Evolutionary conservation across 23 tunicate species (phyloP).

Genomic region (Clavelina lepadiformis): DNA sequence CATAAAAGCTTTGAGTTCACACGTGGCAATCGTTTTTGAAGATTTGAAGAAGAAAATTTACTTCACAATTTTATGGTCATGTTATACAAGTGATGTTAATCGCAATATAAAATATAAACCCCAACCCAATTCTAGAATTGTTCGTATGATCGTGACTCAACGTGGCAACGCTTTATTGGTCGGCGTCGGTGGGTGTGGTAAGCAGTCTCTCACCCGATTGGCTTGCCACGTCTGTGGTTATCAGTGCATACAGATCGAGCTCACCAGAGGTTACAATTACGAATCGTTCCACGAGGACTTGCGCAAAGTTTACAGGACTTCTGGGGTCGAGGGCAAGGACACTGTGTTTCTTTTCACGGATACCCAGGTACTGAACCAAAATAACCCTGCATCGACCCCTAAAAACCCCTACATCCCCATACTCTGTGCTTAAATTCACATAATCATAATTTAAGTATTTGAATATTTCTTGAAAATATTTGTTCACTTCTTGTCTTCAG

Average conservation of each 20-base stretch:
- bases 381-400: no score
- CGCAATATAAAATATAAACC: background rate
- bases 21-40: no score
- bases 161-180: slow-evolving; percentile 98
- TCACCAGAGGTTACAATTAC: slow-evolving; percentile 95
- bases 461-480: background rate
- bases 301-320: slow-evolving; percentile 60
- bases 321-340: slow-evolving; percentile 87
- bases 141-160: slow-evolving; percentile 85
- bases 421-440: no score
- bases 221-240: slow-evolving; percentile 95
- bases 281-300: slow-evolving; percentile 96
- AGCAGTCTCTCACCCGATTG: slow-evolving; percentile 97
- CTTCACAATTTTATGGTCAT: background rate
- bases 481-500: slow-evolving; percentile 18
- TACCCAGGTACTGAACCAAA: slow-evolving; percentile 92
- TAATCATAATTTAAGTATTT: background rate
- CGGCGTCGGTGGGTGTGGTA: slow-evolving; percentile 98
- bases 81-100: background rate
- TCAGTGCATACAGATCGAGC: slow-evolving; percentile 87
- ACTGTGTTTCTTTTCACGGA: slow-evolving; percentile 97
- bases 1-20: background rate
- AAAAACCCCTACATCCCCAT: no score
- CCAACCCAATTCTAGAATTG: slow-evolving; percentile 36
- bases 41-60: no score